A percentile compares a stretch with the other conserved stretches of the same genome.
Conservation (phyloP, 2,888 invertebrate genomes). For the Mythimna impura region DNA sequence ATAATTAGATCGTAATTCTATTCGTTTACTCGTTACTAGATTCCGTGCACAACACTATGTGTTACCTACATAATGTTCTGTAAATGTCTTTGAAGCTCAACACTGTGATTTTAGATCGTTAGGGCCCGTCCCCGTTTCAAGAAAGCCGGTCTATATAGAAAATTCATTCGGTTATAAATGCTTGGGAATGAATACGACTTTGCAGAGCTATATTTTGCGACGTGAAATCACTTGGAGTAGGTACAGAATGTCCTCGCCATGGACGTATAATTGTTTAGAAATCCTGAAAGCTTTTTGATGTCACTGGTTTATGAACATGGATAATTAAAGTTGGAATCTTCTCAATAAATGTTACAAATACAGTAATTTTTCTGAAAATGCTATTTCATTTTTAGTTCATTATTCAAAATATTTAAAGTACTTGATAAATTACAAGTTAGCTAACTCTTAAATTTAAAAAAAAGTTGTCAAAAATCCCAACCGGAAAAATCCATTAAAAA, state of each 20-base stretch:
- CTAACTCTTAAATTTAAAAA: background rate
- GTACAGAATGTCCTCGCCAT: constrained; percentile 21
- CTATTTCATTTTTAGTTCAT: background rate
- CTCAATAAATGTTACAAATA: constrained; percentile 7
- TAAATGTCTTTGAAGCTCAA: constrained; percentile 64
- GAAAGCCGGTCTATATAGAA: constrained; percentile 53
- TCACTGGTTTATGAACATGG: constrained; percentile 26
- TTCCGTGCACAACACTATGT: constrained; percentile 70
- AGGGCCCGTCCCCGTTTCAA: constrained; percentile 52
- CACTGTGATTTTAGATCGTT: constrained; percentile 65
- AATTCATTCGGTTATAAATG: constrained; percentile 50
- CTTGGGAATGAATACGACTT: constrained; percentile 54
- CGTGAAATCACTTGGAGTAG: constrained; percentile 28
- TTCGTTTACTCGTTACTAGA: constrained; percentile 75
- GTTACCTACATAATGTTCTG: constrained; percentile 53
- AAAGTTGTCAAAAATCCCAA: too few relatives aligned
- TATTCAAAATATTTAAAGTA: background rate
- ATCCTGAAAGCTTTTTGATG: constrained; percentile 44
- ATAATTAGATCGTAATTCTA: constrained; percentile 86
- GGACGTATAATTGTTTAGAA: constrained; percentile 29
- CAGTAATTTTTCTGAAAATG: constrained; percentile 10
- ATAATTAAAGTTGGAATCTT: constrained; percentile 25
- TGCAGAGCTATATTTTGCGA: constrained; percentile 19
- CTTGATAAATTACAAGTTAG: background rate
- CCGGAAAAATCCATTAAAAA: too few relatives aligned